phyloP scores from a whole-genome alignment of 2,797 vertebrate genomes.

The Takifugu ocellatus region DNA sequence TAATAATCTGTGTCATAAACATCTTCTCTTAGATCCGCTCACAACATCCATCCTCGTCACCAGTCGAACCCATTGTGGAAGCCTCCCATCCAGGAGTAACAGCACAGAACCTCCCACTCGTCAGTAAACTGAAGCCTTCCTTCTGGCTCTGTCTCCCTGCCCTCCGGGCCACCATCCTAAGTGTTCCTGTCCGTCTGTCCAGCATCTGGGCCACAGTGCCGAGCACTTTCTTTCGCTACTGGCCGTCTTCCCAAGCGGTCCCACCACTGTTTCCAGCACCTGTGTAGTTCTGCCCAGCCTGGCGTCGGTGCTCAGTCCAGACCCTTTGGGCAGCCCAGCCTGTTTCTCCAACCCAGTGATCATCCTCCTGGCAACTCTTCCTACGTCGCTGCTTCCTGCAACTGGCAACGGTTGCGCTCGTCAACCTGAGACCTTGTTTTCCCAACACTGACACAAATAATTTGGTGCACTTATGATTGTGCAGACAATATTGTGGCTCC shows the following conservation, averaged over 20 bases:
- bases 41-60: slow-evolving; percentile 11
- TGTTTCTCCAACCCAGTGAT: slow-evolving; percentile 44
- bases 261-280: slow-evolving; percentile 28
- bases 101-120: slow-evolving; percentile 10
- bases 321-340: slow-evolving; percentile 27
- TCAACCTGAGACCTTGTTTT: slow-evolving; percentile 19
- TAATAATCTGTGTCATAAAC: too few relatives aligned
- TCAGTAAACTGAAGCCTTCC: slow-evolving; percentile 12
- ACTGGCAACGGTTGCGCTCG: slow-evolving; percentile 29
- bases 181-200: slow-evolving; percentile 33
- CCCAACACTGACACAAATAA: slow-evolving; percentile 13
- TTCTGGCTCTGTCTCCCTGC: slow-evolving; percentile 34
- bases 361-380: slow-evolving; percentile 43
- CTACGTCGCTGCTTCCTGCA: slow-evolving; percentile 23
- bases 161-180: slow-evolving; percentile 39
- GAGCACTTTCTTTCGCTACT: slow-evolving; percentile 31
- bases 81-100: not conserved
- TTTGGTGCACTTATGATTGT: slow-evolving; percentile 3
- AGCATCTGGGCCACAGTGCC: slow-evolving; percentile 35
- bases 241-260: slow-evolving; percentile 33
- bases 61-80: not conserved
- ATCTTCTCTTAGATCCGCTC: not conserved
- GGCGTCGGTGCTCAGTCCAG: slow-evolving; percentile 35
- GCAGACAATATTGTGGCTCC: not conserved
- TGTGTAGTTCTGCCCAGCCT: slow-evolving; percentile 34